Evolutionary conservation across 2,113 vertebrate genomes (phyloP), one percentile per base, ranked within the genome.

Genomic region (Zosterops lateralis): DNA sequence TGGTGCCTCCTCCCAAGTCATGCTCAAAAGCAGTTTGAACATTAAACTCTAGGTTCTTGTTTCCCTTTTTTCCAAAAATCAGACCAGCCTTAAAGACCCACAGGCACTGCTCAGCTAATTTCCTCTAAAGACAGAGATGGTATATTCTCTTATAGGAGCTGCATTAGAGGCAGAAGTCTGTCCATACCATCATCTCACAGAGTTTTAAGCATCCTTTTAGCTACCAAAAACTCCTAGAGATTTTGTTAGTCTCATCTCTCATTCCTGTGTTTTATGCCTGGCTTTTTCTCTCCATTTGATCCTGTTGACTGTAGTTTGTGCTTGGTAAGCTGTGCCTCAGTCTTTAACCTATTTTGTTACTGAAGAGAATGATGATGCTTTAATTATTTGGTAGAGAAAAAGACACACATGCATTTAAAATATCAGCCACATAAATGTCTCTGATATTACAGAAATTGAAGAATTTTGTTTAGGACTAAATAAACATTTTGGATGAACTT

Each of bases 401-500:
- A n/a, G 14, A 9, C 70, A 90, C 11, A 40, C 5, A 74, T n/a
- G 21, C 17, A 8, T 94, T 87, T 92, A 58, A 93, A 96, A 72
- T 76, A 94, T 57, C 47, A 90, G 29, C 36, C 68, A 87, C 20
- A 50, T 70, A 80, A 94, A 67, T 44, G 38, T 45, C 51, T 92
- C 50, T 92, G 51, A 21, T 65, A 64, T 72, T 62, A 83, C 45
- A 96, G 50, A 78, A 84, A 76, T 72, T 60, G 79, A 94, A 84
- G n/a, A 38, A 61, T 87, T 94, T 84, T 82, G 42, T 71, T 60
- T 83, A 64, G 62, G 25, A 83, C 44, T 47, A 84, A 84, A 83
- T 47, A 95, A 94, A 60, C 73, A 84, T 40, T 53, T 71, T 83
- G 86, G 72, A 89, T 77, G 31, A 96, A 87, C n/a, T 38, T 84